Base-by-base conservation (phyloP, 1,140 invertebrate species). In the Rhysida immarginata region DNA sequence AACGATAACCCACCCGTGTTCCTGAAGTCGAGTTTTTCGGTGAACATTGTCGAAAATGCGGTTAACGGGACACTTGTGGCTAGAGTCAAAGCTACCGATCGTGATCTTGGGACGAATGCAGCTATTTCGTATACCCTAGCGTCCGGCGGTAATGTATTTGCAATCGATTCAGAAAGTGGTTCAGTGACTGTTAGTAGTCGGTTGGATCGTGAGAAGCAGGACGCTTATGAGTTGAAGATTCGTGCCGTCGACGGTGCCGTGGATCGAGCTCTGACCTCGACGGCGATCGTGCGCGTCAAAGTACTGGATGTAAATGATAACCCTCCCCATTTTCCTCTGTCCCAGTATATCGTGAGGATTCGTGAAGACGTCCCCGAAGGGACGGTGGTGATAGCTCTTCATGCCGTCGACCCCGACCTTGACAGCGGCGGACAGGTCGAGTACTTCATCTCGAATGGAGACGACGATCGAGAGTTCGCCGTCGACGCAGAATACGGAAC, bases 231-330 rank as follows among this genome's bases (percentile, higher is more conserved):
- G 62, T 68, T 97, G 11, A 77, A 80, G 42, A 81, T 96, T 20
- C 74, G 83, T 27, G 93, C 91, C 0, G 81, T 80, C 16, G 92
- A 96, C 68, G 75, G 78, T 51, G 29, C 67, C 64, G 2, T 51
- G 29, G 62, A 72, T 2, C 69, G 74, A 0, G 67, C 77, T 1
- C 71, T 90, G 11, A 79, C 80, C 58, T 80, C 84, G 0, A 85
- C 88, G 57, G 85, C 87, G 1, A 44, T 70, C 1, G 80, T 94
- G 26, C 72, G 85, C 20, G 78, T 95, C 18, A 76, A 78, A 1
- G 81, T 96, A 0, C 82, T 88, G 61, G 92, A 96, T 66, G 81
- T 92, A 23, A 96, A 96, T 66, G 92, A 96, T 69, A 91, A 92
- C 64, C 76, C 84, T 0, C 92, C 92, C 0, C 76, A 72, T 29